phyloP scores from a whole-genome alignment of 1,140 invertebrate species.

The Heliconius himera region DNA sequence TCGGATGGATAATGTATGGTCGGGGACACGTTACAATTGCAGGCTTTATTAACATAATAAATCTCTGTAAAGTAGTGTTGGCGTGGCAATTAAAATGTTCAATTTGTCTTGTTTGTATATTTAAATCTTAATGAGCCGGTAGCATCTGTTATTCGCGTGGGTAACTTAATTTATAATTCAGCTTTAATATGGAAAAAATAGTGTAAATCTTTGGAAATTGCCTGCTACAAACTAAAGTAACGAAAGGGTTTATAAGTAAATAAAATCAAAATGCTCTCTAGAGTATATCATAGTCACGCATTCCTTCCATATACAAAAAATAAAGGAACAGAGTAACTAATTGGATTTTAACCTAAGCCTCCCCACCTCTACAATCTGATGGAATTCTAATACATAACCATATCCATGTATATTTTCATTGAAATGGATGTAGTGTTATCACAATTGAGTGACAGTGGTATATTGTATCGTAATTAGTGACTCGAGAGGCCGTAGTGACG shows the following conservation, averaged over 20 bases:
- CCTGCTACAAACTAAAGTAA: background rate
- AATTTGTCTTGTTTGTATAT: slow-evolving; percentile 20
- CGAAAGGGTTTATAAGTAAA: background rate
- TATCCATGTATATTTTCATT: too few relatives aligned
- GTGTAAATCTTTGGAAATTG: background rate
- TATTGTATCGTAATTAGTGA: too few relatives aligned
- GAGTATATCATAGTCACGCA: too few relatives aligned
- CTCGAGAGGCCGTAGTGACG: too few relatives aligned
- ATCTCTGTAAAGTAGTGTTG: slow-evolving; percentile 29
- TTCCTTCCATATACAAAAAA: too few relatives aligned
- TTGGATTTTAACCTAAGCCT: too few relatives aligned
- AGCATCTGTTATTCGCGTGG: slow-evolving; percentile 5
- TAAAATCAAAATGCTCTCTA: too few relatives aligned
- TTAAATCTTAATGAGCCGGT: slow-evolving; percentile 5
- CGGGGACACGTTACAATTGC: slow-evolving; percentile 27
- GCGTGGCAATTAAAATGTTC: slow-evolving; percentile 20
- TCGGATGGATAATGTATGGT: slow-evolving; percentile 35
- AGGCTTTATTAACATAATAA: slow-evolving; percentile 25
- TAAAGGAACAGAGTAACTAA: too few relatives aligned
- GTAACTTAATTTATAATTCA: background rate
- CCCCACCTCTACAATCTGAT: too few relatives aligned
- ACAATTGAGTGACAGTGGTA: too few relatives aligned
- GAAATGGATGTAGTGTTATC: too few relatives aligned
- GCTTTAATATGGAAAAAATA: background rate
- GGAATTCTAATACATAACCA: too few relatives aligned